These are phyloP conservation scores for Criorhina ranunculi DNA, from an alignment of 2,888 invertebrate species.

Conservation along the genomic window DNA sequence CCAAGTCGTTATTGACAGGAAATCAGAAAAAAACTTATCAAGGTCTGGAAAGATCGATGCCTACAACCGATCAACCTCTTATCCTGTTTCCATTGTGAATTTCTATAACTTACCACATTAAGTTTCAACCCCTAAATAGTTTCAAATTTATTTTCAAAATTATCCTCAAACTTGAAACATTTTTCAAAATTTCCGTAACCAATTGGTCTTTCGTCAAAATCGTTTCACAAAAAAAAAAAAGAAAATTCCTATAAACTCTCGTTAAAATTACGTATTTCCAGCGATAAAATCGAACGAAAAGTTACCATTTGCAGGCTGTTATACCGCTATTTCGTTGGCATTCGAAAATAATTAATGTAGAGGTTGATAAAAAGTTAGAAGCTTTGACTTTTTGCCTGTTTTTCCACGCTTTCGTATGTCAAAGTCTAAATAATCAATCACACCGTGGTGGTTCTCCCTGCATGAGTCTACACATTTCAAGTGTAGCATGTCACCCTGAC, in stretches of 20 bases:
- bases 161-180: constrained; percentile 18
- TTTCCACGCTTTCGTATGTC: neutral
- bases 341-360: constrained; percentile 22
- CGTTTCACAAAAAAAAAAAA: neutral
- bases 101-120: neutral
- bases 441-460: neutral
- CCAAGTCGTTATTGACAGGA: too few species aligned
- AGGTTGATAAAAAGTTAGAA: constrained; percentile 20
- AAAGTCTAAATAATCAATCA: constrained; percentile 13
- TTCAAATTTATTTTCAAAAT: constrained; percentile 27
- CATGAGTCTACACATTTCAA: constrained; percentile 7
- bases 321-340: constrained; percentile 9
- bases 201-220: constrained; percentile 16
- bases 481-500: neutral
- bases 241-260: neutral
- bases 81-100: too few species aligned
- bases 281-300: constrained; percentile 4
- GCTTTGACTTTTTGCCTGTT: neutral
- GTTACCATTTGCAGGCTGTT: neutral
- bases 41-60: too few species aligned
- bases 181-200: constrained; percentile 34
- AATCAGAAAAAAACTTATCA: too few species aligned
- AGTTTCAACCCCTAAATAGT: neutral
- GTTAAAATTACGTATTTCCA: neutral
- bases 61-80: too few species aligned